These are phyloP conservation scores for Papilio dardanus DNA, from an alignment of 1,140 invertebrate genomes.

Conservation along the genomic window DNA sequence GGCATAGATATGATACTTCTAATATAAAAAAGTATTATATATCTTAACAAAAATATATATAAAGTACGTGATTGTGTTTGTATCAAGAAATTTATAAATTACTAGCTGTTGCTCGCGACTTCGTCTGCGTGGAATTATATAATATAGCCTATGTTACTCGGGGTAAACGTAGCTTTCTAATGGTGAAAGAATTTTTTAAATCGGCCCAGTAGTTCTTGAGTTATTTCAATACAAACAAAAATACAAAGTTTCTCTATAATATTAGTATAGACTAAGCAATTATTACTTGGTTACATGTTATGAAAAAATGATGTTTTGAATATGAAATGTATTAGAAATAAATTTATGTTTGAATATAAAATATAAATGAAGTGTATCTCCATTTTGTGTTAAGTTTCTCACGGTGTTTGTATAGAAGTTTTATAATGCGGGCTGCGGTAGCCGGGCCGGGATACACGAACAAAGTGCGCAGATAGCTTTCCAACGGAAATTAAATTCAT, in stretches of 20 bases:
- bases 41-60: background rate
- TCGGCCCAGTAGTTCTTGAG: no score
- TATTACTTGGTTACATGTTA: background rate
- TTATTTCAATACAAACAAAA: no score
- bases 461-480: conserved; percentile 43
- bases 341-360: background rate
- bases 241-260: no score
- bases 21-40: background rate
- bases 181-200: no score
- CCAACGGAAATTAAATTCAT: conserved; percentile 51
- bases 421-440: conserved; percentile 10
- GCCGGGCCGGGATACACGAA: background rate
- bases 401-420: conserved; percentile 14
- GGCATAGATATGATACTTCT: background rate
- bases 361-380: background rate
- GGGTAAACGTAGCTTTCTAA: no score
- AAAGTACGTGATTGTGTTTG: background rate
- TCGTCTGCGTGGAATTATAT: no score
- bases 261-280: no score
- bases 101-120: no score
- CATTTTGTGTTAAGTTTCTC: background rate
- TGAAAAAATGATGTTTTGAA: no score
- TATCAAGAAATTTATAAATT: no score
- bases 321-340: no score
- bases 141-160: no score